A percentile compares a stretch with the other conserved stretches of the same genome.
Evolutionary conservation across 2,797 vertebrate genomes (phyloP).

Genomic region (Triplophysa yarkandensis): DNA sequence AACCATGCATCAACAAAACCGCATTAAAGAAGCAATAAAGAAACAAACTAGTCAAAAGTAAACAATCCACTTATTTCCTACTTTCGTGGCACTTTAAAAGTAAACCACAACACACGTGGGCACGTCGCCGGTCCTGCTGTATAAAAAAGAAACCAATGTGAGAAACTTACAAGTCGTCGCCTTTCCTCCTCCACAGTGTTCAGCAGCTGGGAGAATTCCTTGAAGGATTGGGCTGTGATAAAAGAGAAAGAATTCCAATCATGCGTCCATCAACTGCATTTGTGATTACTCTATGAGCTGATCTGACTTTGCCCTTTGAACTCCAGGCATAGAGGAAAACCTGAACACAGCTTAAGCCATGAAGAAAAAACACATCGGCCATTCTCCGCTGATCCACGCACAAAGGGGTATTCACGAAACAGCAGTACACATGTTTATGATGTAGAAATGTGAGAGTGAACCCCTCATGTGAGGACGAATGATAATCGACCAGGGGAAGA

Average conservation of each 20-base stretch:
- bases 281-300: conserved; percentile 2
- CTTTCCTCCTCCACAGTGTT: conserved; percentile 96
- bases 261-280: conserved; percentile 4
- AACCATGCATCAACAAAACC: conserved; percentile 8
- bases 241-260: conserved; percentile 44
- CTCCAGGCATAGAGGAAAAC: neutral
- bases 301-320: conserved; percentile 16
- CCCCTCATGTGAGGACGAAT: conserved; percentile 12
- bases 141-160: neutral
- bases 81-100: neutral
- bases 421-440: conserved; percentile 33
- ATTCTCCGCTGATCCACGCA: conserved; percentile 30
- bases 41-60: conserved; percentile 20
- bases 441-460: conserved; percentile 35
- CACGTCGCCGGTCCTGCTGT: neutral
- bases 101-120: conserved; percentile 1
- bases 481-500: neutral
- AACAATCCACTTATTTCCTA: conserved; percentile 19
- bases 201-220: conserved; percentile 94
- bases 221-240: conserved; percentile 89
- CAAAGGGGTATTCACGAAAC: conserved; percentile 33
- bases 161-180: conserved; percentile 85
- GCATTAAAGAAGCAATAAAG: conserved; percentile 21
- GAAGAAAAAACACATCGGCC: conserved; percentile 14
- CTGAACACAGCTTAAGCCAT: conserved; percentile 11